phyloP scores from a whole-genome alignment of 2,797 vertebrate genomes.

The Onychomys arenicola region DNA sequence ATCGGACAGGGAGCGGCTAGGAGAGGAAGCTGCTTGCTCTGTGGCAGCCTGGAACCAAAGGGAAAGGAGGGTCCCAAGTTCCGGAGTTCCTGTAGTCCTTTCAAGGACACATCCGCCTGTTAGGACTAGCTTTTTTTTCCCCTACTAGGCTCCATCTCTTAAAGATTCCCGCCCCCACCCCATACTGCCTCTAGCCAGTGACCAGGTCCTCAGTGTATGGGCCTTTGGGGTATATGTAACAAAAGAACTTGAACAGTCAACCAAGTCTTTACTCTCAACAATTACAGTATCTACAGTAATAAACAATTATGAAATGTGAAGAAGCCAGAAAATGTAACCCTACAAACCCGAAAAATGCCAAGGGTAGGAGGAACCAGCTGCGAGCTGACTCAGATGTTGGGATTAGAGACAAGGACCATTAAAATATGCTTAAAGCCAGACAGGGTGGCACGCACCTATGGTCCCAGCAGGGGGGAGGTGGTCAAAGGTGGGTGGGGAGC shows the following conservation, averaged over 20 bases:
- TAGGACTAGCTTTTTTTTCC: background rate
- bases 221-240: background rate
- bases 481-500: background rate
- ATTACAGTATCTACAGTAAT: background rate
- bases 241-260: background rate
- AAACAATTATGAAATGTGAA: background rate
- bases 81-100: background rate
- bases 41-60: too few relatives aligned
- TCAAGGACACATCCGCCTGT: background rate
- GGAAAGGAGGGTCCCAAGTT: background rate
- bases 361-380: background rate
- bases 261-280: background rate
- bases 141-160: background rate
- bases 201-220: background rate
- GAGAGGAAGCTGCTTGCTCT: background rate
- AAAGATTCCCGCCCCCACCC: background rate
- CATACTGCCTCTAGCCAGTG: background rate
- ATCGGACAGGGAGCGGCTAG: background rate
- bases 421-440: background rate
- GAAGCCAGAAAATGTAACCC: background rate
- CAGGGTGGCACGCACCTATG: background rate
- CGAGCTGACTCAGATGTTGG: background rate
- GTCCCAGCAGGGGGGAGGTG: background rate
- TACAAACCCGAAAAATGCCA: background rate
- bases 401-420: background rate